phyloP scores from a whole-genome alignment of 1,140 invertebrate species.

The Macrosteles quadrilineatus region DNA sequence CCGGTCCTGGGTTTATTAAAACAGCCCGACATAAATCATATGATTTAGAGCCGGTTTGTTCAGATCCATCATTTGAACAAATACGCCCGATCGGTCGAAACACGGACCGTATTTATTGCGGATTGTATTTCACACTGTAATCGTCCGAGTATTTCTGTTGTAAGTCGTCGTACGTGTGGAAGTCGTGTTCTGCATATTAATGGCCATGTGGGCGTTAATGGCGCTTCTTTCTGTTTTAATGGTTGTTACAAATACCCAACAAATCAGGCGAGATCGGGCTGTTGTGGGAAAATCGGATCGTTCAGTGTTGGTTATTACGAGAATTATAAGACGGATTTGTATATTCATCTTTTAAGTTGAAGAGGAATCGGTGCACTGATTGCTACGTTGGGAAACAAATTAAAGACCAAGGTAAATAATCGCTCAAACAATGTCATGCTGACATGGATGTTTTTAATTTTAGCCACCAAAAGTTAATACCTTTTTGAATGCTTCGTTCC shows the following conservation, averaged over 20 bases:
- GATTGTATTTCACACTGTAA: conserved; percentile 5
- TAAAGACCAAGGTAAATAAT: too few relatives aligned
- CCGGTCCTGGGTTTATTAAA: conserved; percentile 6
- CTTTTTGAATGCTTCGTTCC: too few relatives aligned
- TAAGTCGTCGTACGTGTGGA: neutral
- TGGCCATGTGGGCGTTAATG: neutral
- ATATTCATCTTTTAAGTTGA: too few relatives aligned
- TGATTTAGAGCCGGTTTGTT: conserved; percentile 2
- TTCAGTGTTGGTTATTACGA: too few relatives aligned
- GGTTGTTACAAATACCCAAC: neutral
- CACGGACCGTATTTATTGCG: conserved; percentile 9
- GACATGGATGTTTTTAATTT: too few relatives aligned
- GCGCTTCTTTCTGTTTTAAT: neutral
- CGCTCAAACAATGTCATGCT: too few relatives aligned
- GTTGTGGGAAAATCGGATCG: too few relatives aligned
- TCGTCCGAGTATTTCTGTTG: neutral
- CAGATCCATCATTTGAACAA: conserved; percentile 9
- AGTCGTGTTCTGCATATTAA: neutral
- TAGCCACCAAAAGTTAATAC: too few relatives aligned
- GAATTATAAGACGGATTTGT: too few relatives aligned
- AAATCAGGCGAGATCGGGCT: neutral
- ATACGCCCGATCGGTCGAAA: conserved; percentile 8
- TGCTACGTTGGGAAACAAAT: too few relatives aligned
- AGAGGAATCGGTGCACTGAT: too few relatives aligned
- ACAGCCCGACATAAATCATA: conserved; percentile 5